Percentiles rank a stretch among this genome's conserved stretches.
Evolutionary conservation across 2,797 vertebrate genomes (phyloP).

Genomic region (Sebastes taczanowskii): DNA sequence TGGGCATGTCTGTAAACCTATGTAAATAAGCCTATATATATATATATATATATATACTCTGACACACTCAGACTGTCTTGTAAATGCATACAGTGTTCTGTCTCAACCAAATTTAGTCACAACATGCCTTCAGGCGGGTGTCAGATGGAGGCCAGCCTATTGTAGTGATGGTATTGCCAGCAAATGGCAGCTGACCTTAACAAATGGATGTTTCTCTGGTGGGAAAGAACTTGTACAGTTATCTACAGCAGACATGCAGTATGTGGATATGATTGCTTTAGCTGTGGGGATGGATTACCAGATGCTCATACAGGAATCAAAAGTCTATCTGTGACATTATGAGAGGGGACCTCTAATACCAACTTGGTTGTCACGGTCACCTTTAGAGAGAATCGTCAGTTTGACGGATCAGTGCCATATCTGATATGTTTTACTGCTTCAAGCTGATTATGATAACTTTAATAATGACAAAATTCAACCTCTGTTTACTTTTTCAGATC

Average conservation of each 20-base stretch:
- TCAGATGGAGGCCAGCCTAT: slow-evolving; percentile 9
- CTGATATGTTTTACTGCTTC: not conserved
- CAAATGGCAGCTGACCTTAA: slow-evolving; percentile 42
- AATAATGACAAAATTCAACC: not conserved
- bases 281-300: slow-evolving; percentile 54
- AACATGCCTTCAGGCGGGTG: slow-evolving; percentile 1
- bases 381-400: not conserved
- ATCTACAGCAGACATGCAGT: slow-evolving; percentile 41
- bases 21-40: too few species aligned
- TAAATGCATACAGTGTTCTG: not conserved
- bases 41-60: not conserved
- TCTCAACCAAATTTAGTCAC: not conserved
- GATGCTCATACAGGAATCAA: slow-evolving; percentile 12
- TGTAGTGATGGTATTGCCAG: not conserved
- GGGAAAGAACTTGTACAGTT: slow-evolving; percentile 39
- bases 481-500: not conserved
- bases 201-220: slow-evolving; percentile 20
- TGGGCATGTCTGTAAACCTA: too few species aligned
- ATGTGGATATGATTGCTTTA: slow-evolving; percentile 30
- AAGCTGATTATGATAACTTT: not conserved
- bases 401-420: not conserved
- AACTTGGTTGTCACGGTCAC: not conserved
- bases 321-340: slow-evolving; percentile 3
- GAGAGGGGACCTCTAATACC: not conserved
- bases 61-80: not conserved